A percentile compares a stretch with the other conserved stretches of the same genome.
These are phyloP conservation scores for Phorcus lineatus DNA, from an alignment of 2,888 invertebrate genomes.

Conservation along the genomic window DNA sequence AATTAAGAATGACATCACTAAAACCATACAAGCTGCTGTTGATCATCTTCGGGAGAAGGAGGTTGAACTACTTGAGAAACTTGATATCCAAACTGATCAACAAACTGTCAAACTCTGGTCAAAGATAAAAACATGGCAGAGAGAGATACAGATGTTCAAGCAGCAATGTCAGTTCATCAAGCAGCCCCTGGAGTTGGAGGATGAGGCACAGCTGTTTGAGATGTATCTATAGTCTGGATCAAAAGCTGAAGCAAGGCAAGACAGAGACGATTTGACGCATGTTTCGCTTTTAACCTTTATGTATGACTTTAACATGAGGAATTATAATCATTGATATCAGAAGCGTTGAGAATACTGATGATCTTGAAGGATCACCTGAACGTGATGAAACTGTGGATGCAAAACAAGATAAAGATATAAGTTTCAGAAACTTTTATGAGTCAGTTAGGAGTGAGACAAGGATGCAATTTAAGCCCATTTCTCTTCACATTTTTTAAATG, in stretches of 20 bases:
- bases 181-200: background rate
- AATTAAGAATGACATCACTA: background rate
- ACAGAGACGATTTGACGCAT: too few relatives aligned
- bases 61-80: background rate
- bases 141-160: background rate
- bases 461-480: too few relatives aligned
- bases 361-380: too few relatives aligned
- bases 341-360: too few relatives aligned
- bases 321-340: too few relatives aligned
- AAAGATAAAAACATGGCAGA: background rate
- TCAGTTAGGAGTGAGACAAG: too few relatives aligned
- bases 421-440: too few relatives aligned
- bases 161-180: background rate
- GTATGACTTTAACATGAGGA: too few relatives aligned
- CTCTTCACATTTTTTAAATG: too few relatives aligned
- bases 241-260: background rate
- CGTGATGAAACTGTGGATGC: too few relatives aligned
- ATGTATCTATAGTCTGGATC: background rate
- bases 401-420: too few relatives aligned
- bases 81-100: background rate
- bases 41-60: background rate
- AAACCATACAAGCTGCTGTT: background rate
- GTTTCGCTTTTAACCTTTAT: too few relatives aligned
- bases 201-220: background rate
- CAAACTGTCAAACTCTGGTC: background rate